These are phyloP conservation scores for Lamellibrachia satsuma DNA, from an alignment of 2,888 invertebrate species.

Conservation along the genomic window DNA sequence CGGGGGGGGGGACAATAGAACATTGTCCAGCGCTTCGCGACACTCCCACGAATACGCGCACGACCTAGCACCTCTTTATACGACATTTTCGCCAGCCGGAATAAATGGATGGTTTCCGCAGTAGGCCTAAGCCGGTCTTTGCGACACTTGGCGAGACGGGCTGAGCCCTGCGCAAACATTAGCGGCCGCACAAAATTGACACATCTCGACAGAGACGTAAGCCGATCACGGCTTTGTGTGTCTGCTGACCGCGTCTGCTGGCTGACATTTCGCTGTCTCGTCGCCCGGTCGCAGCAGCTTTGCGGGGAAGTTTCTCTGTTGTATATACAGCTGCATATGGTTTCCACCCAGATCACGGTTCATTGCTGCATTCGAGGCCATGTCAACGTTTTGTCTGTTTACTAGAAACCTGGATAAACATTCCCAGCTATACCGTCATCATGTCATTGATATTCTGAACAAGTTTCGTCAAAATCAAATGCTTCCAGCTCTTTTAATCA, in stretches of 20 bases:
- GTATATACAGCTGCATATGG: background rate
- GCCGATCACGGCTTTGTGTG: conserved; percentile 3
- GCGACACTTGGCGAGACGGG: background rate
- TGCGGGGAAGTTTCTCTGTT: background rate
- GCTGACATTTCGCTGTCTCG: background rate
- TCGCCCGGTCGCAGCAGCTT: background rate
- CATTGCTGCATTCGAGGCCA: no score
- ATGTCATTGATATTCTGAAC: no score
- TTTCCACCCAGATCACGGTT: no score
- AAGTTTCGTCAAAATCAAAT: no score
- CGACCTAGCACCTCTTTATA: background rate
- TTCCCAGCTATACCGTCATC: no score
- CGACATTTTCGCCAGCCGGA: background rate
- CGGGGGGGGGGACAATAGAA: background rate
- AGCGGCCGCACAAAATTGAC: background rate
- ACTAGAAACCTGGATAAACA: no score
- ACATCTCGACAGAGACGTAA: background rate
- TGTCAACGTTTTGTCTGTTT: no score
- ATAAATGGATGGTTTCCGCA: background rate
- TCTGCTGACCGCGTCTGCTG: background rate
- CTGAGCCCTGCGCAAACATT: background rate
- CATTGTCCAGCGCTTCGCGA: background rate
- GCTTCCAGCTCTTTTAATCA: no score
- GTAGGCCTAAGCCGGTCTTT: conserved; percentile 1
- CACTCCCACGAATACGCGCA: background rate